phyloP scores from a whole-genome alignment of 2,797 vertebrate species.

The Arctocebus calabarensis region DNA sequence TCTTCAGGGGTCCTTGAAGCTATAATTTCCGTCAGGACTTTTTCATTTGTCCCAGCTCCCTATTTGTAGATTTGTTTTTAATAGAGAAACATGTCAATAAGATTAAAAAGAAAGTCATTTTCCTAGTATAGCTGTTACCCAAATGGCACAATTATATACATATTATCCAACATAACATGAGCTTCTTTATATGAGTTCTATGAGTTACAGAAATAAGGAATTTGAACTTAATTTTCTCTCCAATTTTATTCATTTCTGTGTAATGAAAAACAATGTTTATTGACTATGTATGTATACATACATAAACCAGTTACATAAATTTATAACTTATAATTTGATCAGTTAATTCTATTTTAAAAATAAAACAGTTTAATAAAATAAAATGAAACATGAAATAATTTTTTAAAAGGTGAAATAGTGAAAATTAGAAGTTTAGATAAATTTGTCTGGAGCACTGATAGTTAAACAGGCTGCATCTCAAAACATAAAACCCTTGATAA shows the following conservation, averaged over 20 bases:
- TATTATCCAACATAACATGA: not conserved
- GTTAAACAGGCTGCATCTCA: not conserved
- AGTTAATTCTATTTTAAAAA: not conserved
- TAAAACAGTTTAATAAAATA: conserved; percentile 19
- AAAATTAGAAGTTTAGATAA: not conserved
- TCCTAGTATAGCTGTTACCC: not conserved
- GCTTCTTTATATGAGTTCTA: not conserved
- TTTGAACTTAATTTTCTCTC: conserved; percentile 31
- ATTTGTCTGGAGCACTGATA: not conserved
- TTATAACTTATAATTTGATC: not conserved
- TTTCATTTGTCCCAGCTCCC: conserved; percentile 96
- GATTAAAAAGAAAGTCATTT: not conserved
- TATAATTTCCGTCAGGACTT: conserved; percentile 95
- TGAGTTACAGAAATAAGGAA: not conserved
- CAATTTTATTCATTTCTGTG: not conserved
- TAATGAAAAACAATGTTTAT: conserved; percentile 17
- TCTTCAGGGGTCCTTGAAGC: conserved; percentile 93
- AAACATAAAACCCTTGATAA: not conserved
- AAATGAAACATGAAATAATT: not conserved
- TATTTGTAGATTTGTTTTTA: conserved; percentile 80
- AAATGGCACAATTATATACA: not conserved
- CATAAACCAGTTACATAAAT: not conserved
- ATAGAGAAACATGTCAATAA: not conserved
- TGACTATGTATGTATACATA: not conserved
- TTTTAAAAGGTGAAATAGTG: not conserved